Percentiles rank a stretch among this genome's conserved stretches.
Evolutionary conservation across 2,888 invertebrate species (phyloP).

Genomic region (Deilephila elpenor): DNA sequence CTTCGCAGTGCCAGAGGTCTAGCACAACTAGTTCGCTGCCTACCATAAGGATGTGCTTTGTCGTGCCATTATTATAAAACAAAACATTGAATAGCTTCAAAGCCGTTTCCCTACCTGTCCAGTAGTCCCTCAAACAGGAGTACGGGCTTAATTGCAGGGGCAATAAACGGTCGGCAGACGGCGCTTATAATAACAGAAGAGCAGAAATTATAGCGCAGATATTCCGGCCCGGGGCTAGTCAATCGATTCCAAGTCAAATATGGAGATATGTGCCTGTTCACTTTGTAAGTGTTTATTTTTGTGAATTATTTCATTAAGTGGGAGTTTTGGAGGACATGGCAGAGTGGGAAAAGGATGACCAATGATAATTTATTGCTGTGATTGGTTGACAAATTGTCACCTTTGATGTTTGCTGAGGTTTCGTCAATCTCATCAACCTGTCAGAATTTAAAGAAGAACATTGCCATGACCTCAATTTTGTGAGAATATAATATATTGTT

Average conservation of each 20-base stretch:
- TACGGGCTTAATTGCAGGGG: neutral
- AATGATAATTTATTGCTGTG: no score
- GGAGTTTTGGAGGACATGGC: neutral
- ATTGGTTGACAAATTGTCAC: no score
- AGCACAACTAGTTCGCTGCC: no score
- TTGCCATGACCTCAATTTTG: no score
- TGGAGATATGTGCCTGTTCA: slow-evolving; percentile 22
- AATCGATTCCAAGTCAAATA: slow-evolving; percentile 11
- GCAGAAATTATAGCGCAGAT: slow-evolving; percentile 6
- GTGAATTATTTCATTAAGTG: neutral
- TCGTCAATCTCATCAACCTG: no score
- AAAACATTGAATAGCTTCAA: neutral
- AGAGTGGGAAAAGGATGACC: neutral
- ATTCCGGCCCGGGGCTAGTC: neutral
- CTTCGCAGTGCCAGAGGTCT: no score
- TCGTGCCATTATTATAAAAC: no score
- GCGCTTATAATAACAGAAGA: slow-evolving; percentile 1
- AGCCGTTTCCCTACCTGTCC: neutral
- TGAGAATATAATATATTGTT: neutral
- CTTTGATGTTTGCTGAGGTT: no score
- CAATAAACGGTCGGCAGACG: slow-evolving; percentile 9
- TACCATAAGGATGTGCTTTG: no score
- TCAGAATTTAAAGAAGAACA: no score
- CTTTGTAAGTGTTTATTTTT: neutral
- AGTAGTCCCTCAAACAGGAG: neutral